Evolutionary conservation across 2,888 invertebrate genomes (phyloP).

Genomic region (Diarsia brunnea): DNA sequence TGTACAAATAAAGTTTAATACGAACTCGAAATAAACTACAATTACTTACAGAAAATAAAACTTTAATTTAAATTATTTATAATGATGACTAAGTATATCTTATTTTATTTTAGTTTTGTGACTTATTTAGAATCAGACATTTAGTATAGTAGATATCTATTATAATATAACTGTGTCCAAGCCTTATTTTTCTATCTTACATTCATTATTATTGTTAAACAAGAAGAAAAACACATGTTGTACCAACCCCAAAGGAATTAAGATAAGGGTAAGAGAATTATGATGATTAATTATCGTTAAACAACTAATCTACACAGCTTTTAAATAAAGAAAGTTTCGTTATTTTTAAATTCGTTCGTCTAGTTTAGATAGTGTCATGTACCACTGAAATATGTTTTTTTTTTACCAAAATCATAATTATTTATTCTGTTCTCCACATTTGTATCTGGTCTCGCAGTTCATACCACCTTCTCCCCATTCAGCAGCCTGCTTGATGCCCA

Average conservation of each 20-base stretch:
- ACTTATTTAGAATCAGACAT: conserved; percentile 17
- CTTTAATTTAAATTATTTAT: conserved; percentile 32
- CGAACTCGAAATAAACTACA: conserved; percentile 30
- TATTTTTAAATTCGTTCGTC: background rate
- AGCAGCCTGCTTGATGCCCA: conserved; percentile 92
- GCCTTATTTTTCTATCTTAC: background rate
- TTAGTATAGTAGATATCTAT: background rate
- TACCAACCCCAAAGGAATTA: too few relatives aligned
- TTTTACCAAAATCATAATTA: background rate
- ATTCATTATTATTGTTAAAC: background rate
- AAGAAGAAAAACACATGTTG: background rate
- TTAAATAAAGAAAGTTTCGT: background rate
- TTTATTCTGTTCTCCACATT: conserved; percentile 83
- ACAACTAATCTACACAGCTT: background rate
- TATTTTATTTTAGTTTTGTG: conserved; percentile 10
- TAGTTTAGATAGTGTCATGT: background rate
- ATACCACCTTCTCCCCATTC: conserved; percentile 92
- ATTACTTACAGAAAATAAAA: conserved; percentile 35
- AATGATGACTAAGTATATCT: conserved; percentile 43
- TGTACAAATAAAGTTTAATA: conserved; percentile 40
- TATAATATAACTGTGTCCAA: background rate
- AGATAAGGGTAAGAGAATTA: too few relatives aligned
- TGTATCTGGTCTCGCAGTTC: conserved; percentile 90
- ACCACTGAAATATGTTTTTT: background rate
- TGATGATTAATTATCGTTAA: background rate